Evolutionary conservation across 2,888 invertebrate species (phyloP), one percentile per base, ranked within the genome.

Genomic region (Limnephilus marmoratus): DNA sequence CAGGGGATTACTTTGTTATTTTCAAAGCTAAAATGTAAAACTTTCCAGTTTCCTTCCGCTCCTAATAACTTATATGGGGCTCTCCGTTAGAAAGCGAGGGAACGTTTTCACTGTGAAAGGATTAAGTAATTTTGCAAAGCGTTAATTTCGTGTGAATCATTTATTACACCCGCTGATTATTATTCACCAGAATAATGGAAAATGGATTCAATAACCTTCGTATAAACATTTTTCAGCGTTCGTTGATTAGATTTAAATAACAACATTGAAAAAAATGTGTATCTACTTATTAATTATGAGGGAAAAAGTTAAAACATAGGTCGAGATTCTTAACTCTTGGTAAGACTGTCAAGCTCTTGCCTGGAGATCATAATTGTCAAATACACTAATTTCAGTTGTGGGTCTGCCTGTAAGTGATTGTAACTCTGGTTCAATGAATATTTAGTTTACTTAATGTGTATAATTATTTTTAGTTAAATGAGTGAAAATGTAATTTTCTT

Each of bases 41-140:
- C 83, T 90, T 90, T 83, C 83, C 49, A 80, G 34, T 68, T 31
- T 49, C 90, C 53, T 90, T 90, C 83, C 83, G 83, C 53, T 90
- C 34, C 49, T 90, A 82, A 90, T 90, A 85, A 85, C 80, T 85
- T 68, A 68, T 68, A 90, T 85, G 85, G 29, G 34, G 85, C 37
- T 68, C 81, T 53, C 41, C 41, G 80, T 68, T 37, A 68, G 85
- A 34, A 34, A 68, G 80, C 53, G 80, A 85, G 41, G 85, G 37
- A 68, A 29, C 68, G 68, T 85, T 68, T 85, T 49, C 85, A 85
- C 53, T 68, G 68, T 49, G 68, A 68, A 68, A 85, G 87, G 90
- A 90, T 92, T 92, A 86, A 90, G 85, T 90, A 92, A 68, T 92
- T 91, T 90, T 87, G 81, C 68, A 91, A 83, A 81, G 90, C 92